Evolutionary conservation across 2,888 invertebrate genomes (phyloP), one percentile per base, ranked within the genome.

Genomic region (Carpatolechia fugitivella): DNA sequence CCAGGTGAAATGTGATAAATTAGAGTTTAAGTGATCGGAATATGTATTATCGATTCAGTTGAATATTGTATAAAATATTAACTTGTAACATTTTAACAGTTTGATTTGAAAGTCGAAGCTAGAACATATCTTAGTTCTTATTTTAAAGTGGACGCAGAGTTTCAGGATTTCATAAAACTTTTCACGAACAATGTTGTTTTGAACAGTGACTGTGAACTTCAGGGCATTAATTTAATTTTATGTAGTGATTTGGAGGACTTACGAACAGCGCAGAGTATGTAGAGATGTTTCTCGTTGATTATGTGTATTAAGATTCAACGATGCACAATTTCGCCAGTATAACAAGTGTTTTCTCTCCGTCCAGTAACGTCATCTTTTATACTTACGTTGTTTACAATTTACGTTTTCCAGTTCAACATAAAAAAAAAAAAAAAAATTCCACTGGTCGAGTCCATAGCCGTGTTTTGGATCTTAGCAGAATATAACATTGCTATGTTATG

Each of bases 1-100:
- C 81, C 84, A 81, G 82, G 80, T 82, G 78, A 84, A 89, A 86
- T 90, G 89, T 89, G 88, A 90, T 89, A 89, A 81, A 86, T 74
- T 87, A 87, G 85, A 68, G 69, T 69, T 82, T 85, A 88, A 83
- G 82, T 78, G 69, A 76, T 74, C 68, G 40, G 35, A 16, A 41
- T 52, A 72, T 66, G 60, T 64, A 68, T 69, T 65, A 59, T 61
- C 62, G 63, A 61, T 59, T 62, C 62, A 62, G 58, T 65, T 61
- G 63, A 56, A 60, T 62, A 60, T 58, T 62, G 57, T 60, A 59
- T 63, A 65, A 65, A 56, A 31, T 49, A 46, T 50, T 16, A 58
- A 30, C 44, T 14, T 38, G n/a, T 38, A 55, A 72, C 63, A 60
- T 69, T 62, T 67, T 64, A 62, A 62, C 63, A 64, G 62, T 63